Conservation (phyloP, 2,888 invertebrate species). For the Epinotia brunnichana region DNA sequence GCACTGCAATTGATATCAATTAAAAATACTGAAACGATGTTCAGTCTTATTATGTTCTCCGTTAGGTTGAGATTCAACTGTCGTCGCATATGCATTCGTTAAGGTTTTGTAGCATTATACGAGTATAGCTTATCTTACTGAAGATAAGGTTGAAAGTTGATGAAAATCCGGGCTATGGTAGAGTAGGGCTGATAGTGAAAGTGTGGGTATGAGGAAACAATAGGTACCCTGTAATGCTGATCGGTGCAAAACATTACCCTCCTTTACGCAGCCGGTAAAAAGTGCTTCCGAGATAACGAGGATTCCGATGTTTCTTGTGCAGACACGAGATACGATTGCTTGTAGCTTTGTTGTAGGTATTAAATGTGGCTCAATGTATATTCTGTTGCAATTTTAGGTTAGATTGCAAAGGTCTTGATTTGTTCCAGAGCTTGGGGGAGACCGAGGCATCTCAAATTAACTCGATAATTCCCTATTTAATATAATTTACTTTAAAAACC, state of each 20-base stretch:
- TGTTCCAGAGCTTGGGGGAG: no score
- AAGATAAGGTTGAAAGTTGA: neutral
- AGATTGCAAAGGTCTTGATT: no score
- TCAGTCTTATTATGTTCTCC: neutral
- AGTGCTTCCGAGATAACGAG: conserved; percentile 46
- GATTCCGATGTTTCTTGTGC: conserved; percentile 18
- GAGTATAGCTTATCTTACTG: neutral
- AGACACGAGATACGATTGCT: conserved; percentile 11
- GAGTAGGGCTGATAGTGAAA: conserved; percentile 66
- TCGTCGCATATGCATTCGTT: neutral
- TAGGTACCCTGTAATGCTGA: conserved; percentile 37
- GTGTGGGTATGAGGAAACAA: conserved; percentile 53
- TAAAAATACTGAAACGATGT: neutral
- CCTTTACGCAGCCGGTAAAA: conserved; percentile 49
- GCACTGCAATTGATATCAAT: neutral
- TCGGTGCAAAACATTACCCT: conserved; percentile 31
- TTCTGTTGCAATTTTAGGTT: no score
- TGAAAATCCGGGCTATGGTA: conserved; percentile 45
- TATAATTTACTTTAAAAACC: no score
- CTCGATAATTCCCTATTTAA: no score
- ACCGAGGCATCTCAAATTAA: no score
- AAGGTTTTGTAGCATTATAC: neutral
- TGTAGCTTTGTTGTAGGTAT: neutral
- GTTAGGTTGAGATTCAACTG: neutral
- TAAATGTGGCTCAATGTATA: no score